A percentile compares a stretch with the other conserved stretches of the same genome.
Evolutionary conservation across 2,888 invertebrate genomes (phyloP).

Genomic region (Andrena praecox): DNA sequence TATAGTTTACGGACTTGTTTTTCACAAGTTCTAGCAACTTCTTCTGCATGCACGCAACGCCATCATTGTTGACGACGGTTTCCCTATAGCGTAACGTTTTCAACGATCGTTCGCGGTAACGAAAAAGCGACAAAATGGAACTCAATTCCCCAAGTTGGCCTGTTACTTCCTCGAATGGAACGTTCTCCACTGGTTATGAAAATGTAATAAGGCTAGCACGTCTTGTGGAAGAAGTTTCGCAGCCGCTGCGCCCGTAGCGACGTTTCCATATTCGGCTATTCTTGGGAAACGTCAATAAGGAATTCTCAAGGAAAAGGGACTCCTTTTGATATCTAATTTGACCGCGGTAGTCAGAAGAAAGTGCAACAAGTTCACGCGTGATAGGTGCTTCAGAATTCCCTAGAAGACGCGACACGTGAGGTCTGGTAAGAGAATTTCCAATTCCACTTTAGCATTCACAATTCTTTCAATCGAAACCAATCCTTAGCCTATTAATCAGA

Average conservation of each 20-base stretch:
- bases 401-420: no score
- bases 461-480: no score
- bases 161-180: slow-evolving; percentile 44
- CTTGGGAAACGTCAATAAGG: slow-evolving; percentile 50
- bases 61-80: slow-evolving; percentile 31
- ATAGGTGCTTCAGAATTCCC: no score
- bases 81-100: slow-evolving; percentile 31
- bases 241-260: slow-evolving; percentile 19
- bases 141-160: slow-evolving; percentile 48
- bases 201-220: slow-evolving; percentile 56
- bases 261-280: slow-evolving; percentile 40
- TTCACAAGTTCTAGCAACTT: slow-evolving; percentile 10
- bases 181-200: slow-evolving; percentile 52
- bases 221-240: slow-evolving; percentile 50
- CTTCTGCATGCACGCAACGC: neutral
- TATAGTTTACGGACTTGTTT: neutral
- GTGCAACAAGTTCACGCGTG: no score
- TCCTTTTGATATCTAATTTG: slow-evolving; percentile 20
- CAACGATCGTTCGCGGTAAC: slow-evolving; percentile 47
- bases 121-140: slow-evolving; percentile 52
- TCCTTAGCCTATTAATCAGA: neutral
- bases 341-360: neutral
- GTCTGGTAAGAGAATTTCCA: no score
- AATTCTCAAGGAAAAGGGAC: slow-evolving; percentile 32
- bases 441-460: no score